Evolutionary conservation across 2,888 invertebrate genomes (phyloP).

Genomic region (Parasteatoda lunata): DNA sequence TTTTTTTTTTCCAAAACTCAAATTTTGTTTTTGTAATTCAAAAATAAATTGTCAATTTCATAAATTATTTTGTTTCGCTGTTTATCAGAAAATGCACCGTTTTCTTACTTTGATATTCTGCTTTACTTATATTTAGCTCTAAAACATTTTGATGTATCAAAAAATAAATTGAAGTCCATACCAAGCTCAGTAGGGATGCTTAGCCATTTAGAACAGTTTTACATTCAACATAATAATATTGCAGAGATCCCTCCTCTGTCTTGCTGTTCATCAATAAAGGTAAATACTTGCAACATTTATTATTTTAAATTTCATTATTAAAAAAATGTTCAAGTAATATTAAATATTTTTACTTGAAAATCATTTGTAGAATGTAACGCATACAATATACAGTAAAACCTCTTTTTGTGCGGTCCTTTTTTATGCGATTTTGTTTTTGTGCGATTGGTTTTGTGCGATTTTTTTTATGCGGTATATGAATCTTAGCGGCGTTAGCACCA

Average conservation of each 20-base stretch:
- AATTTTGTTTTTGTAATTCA: background rate
- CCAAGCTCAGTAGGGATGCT: constrained; percentile 81
- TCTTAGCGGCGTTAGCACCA: no score
- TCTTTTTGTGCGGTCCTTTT: background rate
- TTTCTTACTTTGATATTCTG: no score
- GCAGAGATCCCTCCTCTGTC: constrained; percentile 79
- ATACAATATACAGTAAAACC: background rate
- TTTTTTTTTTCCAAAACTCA: background rate
- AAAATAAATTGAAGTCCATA: constrained; percentile 82
- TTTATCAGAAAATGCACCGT: background rate
- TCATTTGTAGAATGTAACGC: background rate
- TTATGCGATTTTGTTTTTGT: no score
- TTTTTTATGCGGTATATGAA: no score
- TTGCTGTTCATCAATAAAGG: constrained; percentile 83
- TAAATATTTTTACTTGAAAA: background rate
- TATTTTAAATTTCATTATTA: background rate
- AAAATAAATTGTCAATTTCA: background rate
- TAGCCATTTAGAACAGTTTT: constrained; percentile 82
- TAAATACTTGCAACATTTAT: constrained; percentile 65
- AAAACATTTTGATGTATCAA: constrained; percentile 95
- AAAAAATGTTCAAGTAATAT: background rate
- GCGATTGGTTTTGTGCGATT: no score
- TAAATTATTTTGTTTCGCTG: background rate
- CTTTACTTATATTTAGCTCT: constrained; percentile 41
- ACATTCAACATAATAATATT: constrained; percentile 84